These are phyloP conservation scores for Prolemur simus DNA, from an alignment of 2,113 vertebrate species.

Conservation along the genomic window DNA sequence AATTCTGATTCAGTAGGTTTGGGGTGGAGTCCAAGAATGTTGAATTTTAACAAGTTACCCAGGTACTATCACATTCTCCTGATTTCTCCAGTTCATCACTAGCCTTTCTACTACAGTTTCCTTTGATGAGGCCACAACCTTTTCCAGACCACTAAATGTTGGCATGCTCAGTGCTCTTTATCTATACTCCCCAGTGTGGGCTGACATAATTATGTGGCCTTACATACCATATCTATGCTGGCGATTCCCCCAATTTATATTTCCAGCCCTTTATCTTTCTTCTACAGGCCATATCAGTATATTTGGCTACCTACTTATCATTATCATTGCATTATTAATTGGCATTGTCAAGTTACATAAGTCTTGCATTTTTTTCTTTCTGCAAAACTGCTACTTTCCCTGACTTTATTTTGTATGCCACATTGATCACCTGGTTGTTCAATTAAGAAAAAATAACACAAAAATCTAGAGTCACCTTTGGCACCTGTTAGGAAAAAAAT, in stretches of 20 bases:
- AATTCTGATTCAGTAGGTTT: not conserved
- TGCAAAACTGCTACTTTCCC: not conserved
- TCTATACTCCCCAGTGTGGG: rapidly evolving
- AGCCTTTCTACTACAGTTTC: not conserved
- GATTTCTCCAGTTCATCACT: not conserved
- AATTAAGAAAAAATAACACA: not conserved
- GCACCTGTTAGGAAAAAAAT: not conserved
- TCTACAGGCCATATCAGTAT: not conserved
- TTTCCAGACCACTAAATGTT: not conserved
- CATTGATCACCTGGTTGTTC: not conserved
- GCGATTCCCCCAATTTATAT: not conserved
- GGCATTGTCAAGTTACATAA: not conserved
- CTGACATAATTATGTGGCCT: not conserved
- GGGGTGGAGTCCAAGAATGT: not conserved
- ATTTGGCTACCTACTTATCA: not conserved
- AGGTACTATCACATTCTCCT: not conserved
- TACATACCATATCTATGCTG: not conserved
- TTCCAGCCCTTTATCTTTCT: not conserved
- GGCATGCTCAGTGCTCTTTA: not conserved
- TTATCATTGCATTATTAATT: not conserved
- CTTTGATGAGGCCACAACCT: not conserved
- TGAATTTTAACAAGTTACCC: not conserved
- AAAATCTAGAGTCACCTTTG: not conserved
- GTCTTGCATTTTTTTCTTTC: not conserved
- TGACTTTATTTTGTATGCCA: not conserved